phyloP scores from a whole-genome alignment of 64 coral and sea anemone genomes.

The Platygyra sinensis region DNA sequence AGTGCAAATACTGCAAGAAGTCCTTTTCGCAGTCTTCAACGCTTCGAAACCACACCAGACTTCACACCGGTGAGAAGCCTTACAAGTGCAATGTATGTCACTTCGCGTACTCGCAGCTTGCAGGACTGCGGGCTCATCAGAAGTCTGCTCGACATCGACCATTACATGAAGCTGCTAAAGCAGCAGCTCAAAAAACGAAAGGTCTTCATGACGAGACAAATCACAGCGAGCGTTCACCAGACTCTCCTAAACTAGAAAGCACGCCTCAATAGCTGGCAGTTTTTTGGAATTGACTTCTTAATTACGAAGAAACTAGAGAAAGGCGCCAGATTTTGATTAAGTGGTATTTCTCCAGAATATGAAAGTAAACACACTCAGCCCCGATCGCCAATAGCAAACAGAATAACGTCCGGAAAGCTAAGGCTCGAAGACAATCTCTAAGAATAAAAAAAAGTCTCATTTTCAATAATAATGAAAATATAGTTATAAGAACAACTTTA shows the following conservation, averaged over 20 bases:
- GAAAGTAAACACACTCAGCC: not conserved
- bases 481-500: not conserved
- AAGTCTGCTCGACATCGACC: constrained; percentile 93
- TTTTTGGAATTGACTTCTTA: not conserved
- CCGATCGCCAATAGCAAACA: not conserved
- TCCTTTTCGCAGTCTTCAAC: constrained; percentile 97
- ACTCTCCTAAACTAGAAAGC: constrained; percentile 22
- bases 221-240: constrained; percentile 18
- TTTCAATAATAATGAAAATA: not conserved
- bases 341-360: not conserved
- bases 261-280: not conserved
- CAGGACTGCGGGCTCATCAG: constrained; percentile 97
- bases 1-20: constrained; percentile 99
- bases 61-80: constrained; percentile 97
- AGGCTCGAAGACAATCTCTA: not conserved
- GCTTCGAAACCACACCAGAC: constrained; percentile 92
- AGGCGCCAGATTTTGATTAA: not conserved
- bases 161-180: constrained; percentile 29
- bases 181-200: not conserved
- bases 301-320: not conserved
- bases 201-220: constrained; percentile 23
- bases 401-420: not conserved
- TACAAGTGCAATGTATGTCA: constrained; percentile 98
- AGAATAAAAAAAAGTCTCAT: not conserved
- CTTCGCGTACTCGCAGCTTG: constrained; percentile 98